Conservation (phyloP, 2,888 invertebrate species). For the Nomada flava region DNA sequence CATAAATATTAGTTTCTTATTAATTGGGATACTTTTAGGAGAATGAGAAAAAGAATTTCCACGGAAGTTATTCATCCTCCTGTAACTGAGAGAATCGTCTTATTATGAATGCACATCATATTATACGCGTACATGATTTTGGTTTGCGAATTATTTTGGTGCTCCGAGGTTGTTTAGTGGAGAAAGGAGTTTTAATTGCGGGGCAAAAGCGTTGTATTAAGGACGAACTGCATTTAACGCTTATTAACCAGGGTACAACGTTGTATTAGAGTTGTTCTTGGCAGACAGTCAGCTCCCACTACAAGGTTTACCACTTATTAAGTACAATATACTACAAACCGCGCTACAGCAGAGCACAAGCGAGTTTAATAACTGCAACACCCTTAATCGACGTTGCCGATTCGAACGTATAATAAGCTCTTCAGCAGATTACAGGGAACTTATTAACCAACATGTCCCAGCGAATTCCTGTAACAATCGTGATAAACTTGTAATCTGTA, state of each 20-base stretch:
- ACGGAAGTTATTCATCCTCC: too few relatives aligned
- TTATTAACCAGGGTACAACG: constrained; percentile 8
- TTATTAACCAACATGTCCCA: not conserved
- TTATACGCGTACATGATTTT: too few relatives aligned
- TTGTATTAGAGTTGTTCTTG: constrained; percentile 1
- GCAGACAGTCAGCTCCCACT: constrained; percentile 18
- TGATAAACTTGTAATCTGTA: not conserved
- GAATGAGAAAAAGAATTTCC: too few relatives aligned
- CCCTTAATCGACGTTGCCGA: constrained; percentile 12
- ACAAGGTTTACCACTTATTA: constrained; percentile 38
- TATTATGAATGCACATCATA: too few relatives aligned
- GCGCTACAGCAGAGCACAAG: not conserved
- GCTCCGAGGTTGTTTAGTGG: too few relatives aligned
- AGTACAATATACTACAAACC: constrained; percentile 4
- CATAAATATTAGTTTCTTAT: too few relatives aligned
- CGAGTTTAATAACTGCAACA: constrained; percentile 22
- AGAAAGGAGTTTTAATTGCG: constrained; percentile 1
- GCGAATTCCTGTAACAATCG: not conserved
- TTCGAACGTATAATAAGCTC: not conserved
- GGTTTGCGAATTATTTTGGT: too few relatives aligned
- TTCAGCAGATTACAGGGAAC: not conserved
- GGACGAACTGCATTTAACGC: constrained; percentile 9
- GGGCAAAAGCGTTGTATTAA: not conserved
- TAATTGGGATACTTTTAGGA: too few relatives aligned
- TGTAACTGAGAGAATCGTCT: too few relatives aligned